Conservation (phyloP, 1,140 invertebrate genomes). For the Drosophila carrolli region DNA sequence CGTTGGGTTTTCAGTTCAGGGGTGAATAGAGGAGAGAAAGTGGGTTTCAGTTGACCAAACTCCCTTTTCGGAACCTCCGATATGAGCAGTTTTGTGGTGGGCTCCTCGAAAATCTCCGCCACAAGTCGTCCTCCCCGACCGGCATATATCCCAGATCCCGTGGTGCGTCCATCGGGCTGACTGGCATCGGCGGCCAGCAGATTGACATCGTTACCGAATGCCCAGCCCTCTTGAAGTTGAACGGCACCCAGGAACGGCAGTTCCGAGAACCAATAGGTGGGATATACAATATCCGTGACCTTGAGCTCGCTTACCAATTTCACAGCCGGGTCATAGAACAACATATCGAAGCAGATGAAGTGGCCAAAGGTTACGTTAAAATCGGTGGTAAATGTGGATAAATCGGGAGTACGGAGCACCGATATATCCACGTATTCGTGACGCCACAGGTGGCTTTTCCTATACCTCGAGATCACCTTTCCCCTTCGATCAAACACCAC, state of each 20-base stretch:
- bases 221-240: slow-evolving; percentile 86
- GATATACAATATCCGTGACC: slow-evolving; percentile 89
- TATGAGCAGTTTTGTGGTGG: slow-evolving; percentile 59
- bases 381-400: slow-evolving; percentile 86
- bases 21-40: slow-evolving; percentile 23
- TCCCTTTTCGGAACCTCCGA: slow-evolving; percentile 66
- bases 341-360: slow-evolving; percentile 91
- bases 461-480: slow-evolving; percentile 87
- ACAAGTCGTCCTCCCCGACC: slow-evolving; percentile 77
- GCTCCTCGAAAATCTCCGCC: slow-evolving; percentile 56
- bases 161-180: slow-evolving; percentile 65
- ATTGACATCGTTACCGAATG: slow-evolving; percentile 85
- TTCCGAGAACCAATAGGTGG: slow-evolving; percentile 91
- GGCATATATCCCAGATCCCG: slow-evolving; percentile 85
- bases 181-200: slow-evolving; percentile 85
- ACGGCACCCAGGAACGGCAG: slow-evolving; percentile 88
- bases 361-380: slow-evolving; percentile 90
- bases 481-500: slow-evolving; percentile 89
- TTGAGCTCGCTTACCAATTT: slow-evolving; percentile 58
- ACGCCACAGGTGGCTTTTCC: slow-evolving; percentile 89
- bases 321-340: slow-evolving; percentile 88
- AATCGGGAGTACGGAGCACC: slow-evolving; percentile 74
- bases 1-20: slow-evolving; percentile 37
- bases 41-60: slow-evolving; percentile 72
- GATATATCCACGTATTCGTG: slow-evolving; percentile 33